These are phyloP conservation scores for Aradus depressus DNA, from an alignment of 2,888 invertebrate species.

Conservation along the genomic window DNA sequence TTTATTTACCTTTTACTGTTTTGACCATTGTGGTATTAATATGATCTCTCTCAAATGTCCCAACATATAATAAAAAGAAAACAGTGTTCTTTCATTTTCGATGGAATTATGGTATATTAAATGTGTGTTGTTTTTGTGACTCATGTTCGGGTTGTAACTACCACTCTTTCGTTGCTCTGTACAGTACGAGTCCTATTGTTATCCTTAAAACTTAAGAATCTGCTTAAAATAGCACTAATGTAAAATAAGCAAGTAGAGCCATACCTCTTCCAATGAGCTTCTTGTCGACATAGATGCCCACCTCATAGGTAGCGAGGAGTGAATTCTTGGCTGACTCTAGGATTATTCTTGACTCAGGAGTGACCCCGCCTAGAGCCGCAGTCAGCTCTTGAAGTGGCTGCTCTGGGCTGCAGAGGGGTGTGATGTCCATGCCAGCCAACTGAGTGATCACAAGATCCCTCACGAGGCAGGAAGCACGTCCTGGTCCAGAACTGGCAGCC, in stretches of 20 bases:
- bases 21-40: no score
- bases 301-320: constrained; percentile 69
- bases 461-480: constrained; percentile 62
- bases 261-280: constrained; percentile 71
- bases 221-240: no score
- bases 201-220: no score
- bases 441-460: constrained; percentile 72
- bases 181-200: no score
- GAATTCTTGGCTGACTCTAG: constrained; percentile 68
- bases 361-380: constrained; percentile 43
- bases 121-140: no score
- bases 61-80: no score
- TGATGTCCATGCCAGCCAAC: constrained; percentile 71
- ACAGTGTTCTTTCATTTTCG: no score
- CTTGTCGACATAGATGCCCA: constrained; percentile 78
- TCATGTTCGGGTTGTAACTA: no score
- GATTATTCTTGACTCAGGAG: constrained; percentile 66
- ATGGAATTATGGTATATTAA: no score
- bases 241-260: constrained; percentile 26
- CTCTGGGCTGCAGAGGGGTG: constrained; percentile 70
- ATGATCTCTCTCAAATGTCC: no score
- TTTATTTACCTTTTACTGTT: no score
- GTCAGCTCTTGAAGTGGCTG: constrained; percentile 61
- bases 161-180: no score
- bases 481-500: constrained; percentile 50